phyloP scores from a whole-genome alignment of 2,888 invertebrate species.

The Camptogramma bilineatum region DNA sequence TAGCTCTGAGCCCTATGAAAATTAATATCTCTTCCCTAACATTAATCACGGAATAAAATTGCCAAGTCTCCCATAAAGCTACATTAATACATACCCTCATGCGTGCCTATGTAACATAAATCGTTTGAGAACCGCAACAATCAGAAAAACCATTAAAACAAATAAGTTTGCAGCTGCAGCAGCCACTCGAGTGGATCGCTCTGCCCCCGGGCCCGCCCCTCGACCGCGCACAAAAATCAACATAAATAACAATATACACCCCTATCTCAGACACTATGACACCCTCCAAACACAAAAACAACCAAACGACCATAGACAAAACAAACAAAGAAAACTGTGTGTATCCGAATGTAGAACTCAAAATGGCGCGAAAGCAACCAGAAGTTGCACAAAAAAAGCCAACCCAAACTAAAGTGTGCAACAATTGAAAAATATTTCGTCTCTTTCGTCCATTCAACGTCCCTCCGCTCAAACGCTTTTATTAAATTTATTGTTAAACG shows the following conservation, averaged over 20 bases:
- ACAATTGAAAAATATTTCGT: slow-evolving; percentile 85
- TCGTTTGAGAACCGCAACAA: slow-evolving; percentile 69
- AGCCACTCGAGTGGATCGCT: slow-evolving; percentile 74
- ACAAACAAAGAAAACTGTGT: slow-evolving; percentile 45
- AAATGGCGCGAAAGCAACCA: slow-evolving; percentile 32
- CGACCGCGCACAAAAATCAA: slow-evolving; percentile 80
- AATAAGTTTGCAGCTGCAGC: slow-evolving; percentile 77
- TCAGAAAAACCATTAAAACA: slow-evolving; percentile 79
- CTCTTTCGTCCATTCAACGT: slow-evolving; percentile 82
- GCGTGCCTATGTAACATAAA: slow-evolving; percentile 67
- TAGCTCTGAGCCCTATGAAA: slow-evolving; percentile 10
- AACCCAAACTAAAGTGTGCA: slow-evolving; percentile 71
- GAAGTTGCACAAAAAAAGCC: slow-evolving; percentile 49
- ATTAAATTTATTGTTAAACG: slow-evolving; percentile 84
- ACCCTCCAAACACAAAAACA: slow-evolving; percentile 48
- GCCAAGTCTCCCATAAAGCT: slow-evolving; percentile 65
- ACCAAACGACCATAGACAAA: slow-evolving; percentile 42
- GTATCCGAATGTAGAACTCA: slow-evolving; percentile 42
- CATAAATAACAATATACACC: slow-evolving; percentile 86
- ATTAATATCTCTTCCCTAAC: slow-evolving; percentile 11
- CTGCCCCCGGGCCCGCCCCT: slow-evolving; percentile 79
- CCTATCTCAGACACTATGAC: slow-evolving; percentile 81
- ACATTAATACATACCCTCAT: slow-evolving; percentile 51
- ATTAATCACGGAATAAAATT: slow-evolving; percentile 31
- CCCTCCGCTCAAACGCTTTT: slow-evolving; percentile 80